Percentiles rank a stretch among this genome's conserved stretches.
Conservation (phyloP, 53 echinoderm and acorn worm genomes). For the Holothuria scabra region DNA sequence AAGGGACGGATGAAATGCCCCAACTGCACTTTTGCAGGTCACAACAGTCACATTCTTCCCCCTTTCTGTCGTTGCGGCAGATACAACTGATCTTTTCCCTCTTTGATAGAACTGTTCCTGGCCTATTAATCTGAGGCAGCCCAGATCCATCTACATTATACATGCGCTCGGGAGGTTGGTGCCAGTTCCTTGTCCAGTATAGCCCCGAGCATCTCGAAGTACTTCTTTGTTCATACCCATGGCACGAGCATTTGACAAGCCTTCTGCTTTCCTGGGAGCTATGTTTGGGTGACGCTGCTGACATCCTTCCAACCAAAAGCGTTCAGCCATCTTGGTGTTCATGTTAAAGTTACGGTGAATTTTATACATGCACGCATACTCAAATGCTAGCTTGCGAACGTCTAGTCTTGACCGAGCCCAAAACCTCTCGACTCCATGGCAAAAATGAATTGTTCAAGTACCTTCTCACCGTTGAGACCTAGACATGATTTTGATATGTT, state of each 20-base stretch:
- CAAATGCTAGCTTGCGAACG: constrained; percentile 43
- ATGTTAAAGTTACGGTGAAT: constrained; percentile 58
- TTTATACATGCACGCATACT: constrained; percentile 57
- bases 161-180: constrained; percentile 33
- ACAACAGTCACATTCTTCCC: constrained; percentile 62
- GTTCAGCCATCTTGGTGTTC: constrained; percentile 51
- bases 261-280: constrained; percentile 56
- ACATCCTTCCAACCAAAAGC: constrained; percentile 59
- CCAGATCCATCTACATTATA: constrained; percentile 68
- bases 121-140: constrained; percentile 39
- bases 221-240: constrained; percentile 62
- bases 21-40: constrained; percentile 57
- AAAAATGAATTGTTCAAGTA: constrained; percentile 25
- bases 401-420: constrained; percentile 10
- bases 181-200: constrained; percentile 57
- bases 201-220: constrained; percentile 45
- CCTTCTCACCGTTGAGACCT: constrained; percentile 17
- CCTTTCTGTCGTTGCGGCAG: constrained; percentile 51
- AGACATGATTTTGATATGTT: too few species aligned
- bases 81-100: constrained; percentile 57
- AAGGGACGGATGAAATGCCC: constrained; percentile 63
- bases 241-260: constrained; percentile 51
- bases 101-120: constrained; percentile 56
- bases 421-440: constrained; percentile 54
- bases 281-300: constrained; percentile 53